Evolutionary conservation across 2,888 invertebrate genomes (phyloP), one percentile per base, ranked within the genome.

Genomic region (Melanostoma mellinum): DNA sequence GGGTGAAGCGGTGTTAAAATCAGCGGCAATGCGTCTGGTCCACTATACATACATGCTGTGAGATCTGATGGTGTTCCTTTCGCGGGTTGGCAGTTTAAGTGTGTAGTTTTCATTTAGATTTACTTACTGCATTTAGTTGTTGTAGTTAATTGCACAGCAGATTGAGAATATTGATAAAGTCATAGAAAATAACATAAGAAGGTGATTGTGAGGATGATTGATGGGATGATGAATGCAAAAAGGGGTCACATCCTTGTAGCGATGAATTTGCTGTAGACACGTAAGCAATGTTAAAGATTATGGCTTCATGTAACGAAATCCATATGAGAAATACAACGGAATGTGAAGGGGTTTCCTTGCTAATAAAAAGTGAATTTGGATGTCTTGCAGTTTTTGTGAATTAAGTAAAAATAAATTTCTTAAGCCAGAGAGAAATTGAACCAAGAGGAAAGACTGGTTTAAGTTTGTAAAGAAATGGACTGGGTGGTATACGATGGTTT

Each of bases 91-190:
- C 60, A 35, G 4, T 46, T 53, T 65, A 52, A 75, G 63, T 80
- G 52, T 75, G 79, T 46, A 68, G 69, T 80, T 75, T 80, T 71
- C 69, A 80, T 80, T 75, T 63, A 61, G 55, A 79, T 68, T 68
- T 63, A 74, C 69, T 80, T 52, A 52, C 56, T 63, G 46, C 53
- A 44, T 46, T 53, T 52, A 63, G 46, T 65, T 80, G 69, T 53
- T 63, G 58, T 63, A 69, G 61, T 75, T 75, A 80, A 80, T 80
- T 80, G 80, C 69, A 30, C 63, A 75, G 65, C 46, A 63, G 80
- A 80, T 80, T 71, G 75, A 75, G 46, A 56, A 56, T 69, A 53
- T 65, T 40, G 80, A 80, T 80, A 79, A 74, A 61, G 68, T 63
- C 55, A 33, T 44, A 32, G 55, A 48, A 55, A 36, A 56, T 9